Evolutionary conservation across 1,140 invertebrate genomes (phyloP).

Genomic region (Magallana angulata): DNA sequence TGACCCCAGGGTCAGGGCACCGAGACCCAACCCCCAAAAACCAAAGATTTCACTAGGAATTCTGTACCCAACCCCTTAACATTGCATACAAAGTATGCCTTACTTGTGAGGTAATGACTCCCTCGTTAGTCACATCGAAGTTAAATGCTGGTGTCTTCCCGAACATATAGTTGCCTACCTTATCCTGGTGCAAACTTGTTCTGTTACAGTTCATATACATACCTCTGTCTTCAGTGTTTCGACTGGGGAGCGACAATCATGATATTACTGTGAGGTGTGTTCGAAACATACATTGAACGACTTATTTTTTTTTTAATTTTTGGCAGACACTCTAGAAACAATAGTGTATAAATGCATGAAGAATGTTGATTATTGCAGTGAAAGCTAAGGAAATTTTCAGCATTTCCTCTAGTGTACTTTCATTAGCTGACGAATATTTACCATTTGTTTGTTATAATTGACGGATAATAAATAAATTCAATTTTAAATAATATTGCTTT

Average conservation of each 20-base stretch:
- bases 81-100: neutral
- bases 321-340: neutral
- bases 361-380: slow-evolving; percentile 17
- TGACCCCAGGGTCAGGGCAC: slow-evolving; percentile 42
- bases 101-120: neutral
- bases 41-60: neutral
- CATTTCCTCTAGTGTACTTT: too few species aligned
- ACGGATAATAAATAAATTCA: too few species aligned
- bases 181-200: too few species aligned
- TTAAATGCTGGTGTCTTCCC: neutral
- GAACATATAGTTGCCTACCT: too few species aligned
- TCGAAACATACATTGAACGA: neutral
- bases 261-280: slow-evolving; percentile 19
- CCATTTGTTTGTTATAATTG: too few species aligned
- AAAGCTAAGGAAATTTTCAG: neutral
- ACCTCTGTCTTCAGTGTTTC: neutral
- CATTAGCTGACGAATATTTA: too few species aligned
- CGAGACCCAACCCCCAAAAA: neutral
- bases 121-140: neutral
- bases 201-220: neutral
- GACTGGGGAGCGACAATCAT: slow-evolving; percentile 18
- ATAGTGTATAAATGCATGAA: neutral
- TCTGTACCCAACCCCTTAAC: too few species aligned
- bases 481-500: too few species aligned
- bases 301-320: neutral